Percentiles rank a stretch among this genome's conserved stretches.
These are phyloP conservation scores for Dyspetes luteomarginatus DNA, from an alignment of 2,888 invertebrate species.

Conservation along the genomic window DNA sequence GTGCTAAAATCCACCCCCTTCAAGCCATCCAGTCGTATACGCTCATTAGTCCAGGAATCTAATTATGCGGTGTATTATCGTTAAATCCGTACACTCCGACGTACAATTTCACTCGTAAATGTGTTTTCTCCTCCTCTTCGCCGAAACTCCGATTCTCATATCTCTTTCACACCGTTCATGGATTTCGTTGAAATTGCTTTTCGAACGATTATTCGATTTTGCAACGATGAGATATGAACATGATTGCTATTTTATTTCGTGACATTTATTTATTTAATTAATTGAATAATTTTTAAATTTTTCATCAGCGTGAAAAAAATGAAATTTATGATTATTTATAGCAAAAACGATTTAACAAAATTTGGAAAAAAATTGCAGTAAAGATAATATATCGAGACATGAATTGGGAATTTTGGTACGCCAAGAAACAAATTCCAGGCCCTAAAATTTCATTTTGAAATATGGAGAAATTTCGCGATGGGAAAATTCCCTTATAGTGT, in stretches of 20 bases:
- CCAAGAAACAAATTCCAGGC: neutral
- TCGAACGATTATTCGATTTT: constrained; percentile 25
- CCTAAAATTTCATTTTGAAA: neutral
- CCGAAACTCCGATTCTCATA: too few species aligned
- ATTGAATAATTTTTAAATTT: neutral
- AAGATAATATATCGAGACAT: too few species aligned
- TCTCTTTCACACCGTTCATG: neutral
- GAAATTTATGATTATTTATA: too few species aligned
- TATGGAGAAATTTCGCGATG: neutral
- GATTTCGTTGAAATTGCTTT: constrained; percentile 7
- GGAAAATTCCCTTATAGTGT: neutral
- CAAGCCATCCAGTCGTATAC: constrained; percentile 44
- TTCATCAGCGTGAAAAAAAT: neutral
- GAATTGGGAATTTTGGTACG: neutral
- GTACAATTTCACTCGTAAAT: constrained; percentile 69
- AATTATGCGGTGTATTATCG: constrained; percentile 79
- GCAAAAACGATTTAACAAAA: too few species aligned
- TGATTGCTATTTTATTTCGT: neutral
- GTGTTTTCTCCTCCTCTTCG: constrained; percentile 9
- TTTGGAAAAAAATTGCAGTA: too few species aligned
- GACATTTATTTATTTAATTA: neutral
- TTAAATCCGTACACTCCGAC: constrained; percentile 74
- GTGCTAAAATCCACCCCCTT: constrained; percentile 14
- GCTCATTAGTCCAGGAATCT: constrained; percentile 78
- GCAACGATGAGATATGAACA: neutral